These are phyloP conservation scores for Drosophila grimshawi DNA, from an alignment of 1,140 invertebrate genomes.

Conservation along the genomic window DNA sequence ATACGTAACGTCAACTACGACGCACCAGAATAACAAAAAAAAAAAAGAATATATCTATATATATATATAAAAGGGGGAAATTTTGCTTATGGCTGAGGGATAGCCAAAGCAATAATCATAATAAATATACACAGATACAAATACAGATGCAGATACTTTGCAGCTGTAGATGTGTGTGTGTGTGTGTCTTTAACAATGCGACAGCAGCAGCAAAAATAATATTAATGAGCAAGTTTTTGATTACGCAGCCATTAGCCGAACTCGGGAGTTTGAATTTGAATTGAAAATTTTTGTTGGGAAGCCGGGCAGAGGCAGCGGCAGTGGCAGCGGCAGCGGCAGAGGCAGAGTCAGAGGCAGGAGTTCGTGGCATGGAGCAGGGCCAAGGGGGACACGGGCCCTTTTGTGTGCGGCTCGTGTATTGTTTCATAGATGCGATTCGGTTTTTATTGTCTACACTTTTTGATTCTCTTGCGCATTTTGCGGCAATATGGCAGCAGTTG, in stretches of 20 bases:
- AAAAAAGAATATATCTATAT: not conserved
- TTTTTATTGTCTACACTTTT: conserved; percentile 46
- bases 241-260: conserved; percentile 56
- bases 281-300: conserved; percentile 25
- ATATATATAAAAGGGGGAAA: conserved; percentile 49
- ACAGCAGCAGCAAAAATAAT: conserved; percentile 52
- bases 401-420: conserved; percentile 24
- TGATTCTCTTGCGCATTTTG: conserved; percentile 44
- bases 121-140: conserved; percentile 29
- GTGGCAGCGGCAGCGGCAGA: not conserved
- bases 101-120: conserved; percentile 72
- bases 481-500: conserved; percentile 31
- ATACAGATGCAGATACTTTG: conserved; percentile 27
- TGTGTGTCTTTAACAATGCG: conserved; percentile 33
- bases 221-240: conserved; percentile 62
- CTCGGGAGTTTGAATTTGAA: conserved; percentile 45
- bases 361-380: not conserved
- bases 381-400: conserved; percentile 8
- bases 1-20: conserved; percentile 36
- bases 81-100: conserved; percentile 45
- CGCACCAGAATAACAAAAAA: conserved; percentile 1
- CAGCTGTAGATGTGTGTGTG: conserved; percentile 25
- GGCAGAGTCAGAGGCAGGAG: not conserved
- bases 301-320: not conserved
- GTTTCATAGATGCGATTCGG: conserved; percentile 42